These are phyloP conservation scores for Gastracanthus pulcherrimus DNA, from an alignment of 2,888 invertebrate species.

Conservation along the genomic window DNA sequence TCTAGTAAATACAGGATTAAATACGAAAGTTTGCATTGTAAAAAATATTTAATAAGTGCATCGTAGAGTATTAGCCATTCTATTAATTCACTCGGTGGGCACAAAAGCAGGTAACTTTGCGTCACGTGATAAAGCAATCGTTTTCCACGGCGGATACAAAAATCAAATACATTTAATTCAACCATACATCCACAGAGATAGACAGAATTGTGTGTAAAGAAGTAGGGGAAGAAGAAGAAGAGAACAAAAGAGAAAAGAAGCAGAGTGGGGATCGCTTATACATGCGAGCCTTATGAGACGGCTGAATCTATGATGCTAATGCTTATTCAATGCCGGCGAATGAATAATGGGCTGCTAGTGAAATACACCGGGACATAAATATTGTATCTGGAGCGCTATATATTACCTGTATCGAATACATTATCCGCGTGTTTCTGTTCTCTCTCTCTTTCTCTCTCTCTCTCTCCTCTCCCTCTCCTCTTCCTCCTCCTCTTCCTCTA, in stretches of 20 bases:
- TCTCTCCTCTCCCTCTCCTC: constrained; percentile 53
- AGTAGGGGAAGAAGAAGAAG: background rate
- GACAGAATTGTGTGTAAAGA: background rate
- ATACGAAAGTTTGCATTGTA: no score
- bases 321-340: constrained; percentile 75
- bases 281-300: constrained; percentile 64
- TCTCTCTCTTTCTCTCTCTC: constrained; percentile 46
- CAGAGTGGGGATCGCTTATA: constrained; percentile 50
- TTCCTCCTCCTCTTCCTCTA: constrained; percentile 62
- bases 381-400: constrained; percentile 76
- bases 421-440: constrained; percentile 68
- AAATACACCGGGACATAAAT: constrained; percentile 76
- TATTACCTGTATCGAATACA: constrained; percentile 75
- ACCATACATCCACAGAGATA: background rate
- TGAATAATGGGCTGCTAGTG: constrained; percentile 77
- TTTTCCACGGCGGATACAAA: background rate
- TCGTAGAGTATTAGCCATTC: no score
- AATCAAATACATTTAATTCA: constrained; percentile 41
- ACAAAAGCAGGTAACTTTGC: background rate
- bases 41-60: no score
- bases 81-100: background rate
- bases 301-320: constrained; percentile 73
- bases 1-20: no score
- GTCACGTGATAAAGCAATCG: background rate
- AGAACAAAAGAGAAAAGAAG: constrained; percentile 11